Conservation (phyloP, 2,888 invertebrate genomes). For the Heteromyza rotundicornis region DNA sequence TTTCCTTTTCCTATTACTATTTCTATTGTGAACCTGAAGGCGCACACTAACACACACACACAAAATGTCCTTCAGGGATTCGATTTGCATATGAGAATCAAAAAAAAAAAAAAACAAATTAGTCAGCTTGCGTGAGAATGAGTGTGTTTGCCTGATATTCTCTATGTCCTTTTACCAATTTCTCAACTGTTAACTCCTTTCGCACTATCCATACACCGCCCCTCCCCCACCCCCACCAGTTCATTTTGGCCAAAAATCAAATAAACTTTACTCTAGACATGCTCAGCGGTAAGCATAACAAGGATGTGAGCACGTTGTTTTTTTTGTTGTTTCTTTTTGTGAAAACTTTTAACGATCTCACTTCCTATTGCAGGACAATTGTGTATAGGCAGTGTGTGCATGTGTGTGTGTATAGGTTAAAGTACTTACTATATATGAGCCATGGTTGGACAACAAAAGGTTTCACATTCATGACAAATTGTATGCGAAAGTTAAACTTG, state of each 20-base stretch:
- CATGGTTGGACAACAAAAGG: background rate
- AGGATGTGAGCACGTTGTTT: slow-evolving; percentile 18
- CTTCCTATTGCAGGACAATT: slow-evolving; percentile 6
- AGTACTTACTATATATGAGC: background rate
- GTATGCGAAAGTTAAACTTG: background rate
- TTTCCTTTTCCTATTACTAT: no score
- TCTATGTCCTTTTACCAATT: background rate
- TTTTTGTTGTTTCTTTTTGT: no score
- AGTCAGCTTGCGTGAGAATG: background rate
- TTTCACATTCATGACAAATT: slow-evolving; percentile 10
- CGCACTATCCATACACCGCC: no score
- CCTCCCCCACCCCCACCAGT: no score
- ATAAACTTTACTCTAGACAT: no score
- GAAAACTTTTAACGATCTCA: slow-evolving; percentile 10
- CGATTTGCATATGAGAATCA: no score
- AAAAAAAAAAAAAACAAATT: background rate
- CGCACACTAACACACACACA: no score
- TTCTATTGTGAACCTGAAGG: no score
- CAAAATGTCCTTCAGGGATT: no score
- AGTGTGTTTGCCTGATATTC: background rate
- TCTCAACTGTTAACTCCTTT: no score
- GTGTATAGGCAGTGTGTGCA: background rate
- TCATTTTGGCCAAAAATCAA: slow-evolving; percentile 1
- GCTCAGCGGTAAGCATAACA: slow-evolving; percentile 21
- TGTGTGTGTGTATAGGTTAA: slow-evolving; percentile 4